phyloP scores from a whole-genome alignment of 1,140 invertebrate genomes.

The Cherax destructor region DNA sequence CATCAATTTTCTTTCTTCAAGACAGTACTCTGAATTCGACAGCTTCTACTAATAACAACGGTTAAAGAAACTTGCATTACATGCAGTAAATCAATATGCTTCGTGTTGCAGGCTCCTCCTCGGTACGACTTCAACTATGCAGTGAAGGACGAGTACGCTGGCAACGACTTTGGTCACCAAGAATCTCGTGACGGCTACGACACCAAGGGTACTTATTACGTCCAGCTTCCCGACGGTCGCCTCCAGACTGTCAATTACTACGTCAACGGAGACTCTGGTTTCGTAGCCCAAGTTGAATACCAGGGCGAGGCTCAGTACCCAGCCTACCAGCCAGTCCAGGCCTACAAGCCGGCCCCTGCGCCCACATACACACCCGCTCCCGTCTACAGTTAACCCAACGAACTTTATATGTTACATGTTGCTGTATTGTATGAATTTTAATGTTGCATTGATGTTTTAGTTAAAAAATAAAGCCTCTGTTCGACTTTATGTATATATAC shows the following conservation, averaged over 20 bases:
- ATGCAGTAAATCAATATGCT: neutral
- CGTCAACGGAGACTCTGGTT: conserved; percentile 6
- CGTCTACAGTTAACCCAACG: no score
- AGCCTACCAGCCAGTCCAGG: neutral
- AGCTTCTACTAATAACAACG: no score
- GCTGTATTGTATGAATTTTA: no score
- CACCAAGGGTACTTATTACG: no score
- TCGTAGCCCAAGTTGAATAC: conserved; percentile 6
- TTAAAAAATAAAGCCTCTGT: no score
- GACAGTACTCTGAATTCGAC: no score
- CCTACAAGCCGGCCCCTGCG: neutral
- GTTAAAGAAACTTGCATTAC: no score
- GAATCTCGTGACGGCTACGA: neutral
- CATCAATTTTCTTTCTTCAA: no score
- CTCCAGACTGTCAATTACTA: neutral
- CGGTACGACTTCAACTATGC: conserved; percentile 24
- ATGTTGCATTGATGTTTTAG: no score
- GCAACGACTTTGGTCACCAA: conserved; percentile 25
- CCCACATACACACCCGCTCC: no score
- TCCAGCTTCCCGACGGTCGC: conserved; percentile 23
- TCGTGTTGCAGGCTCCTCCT: conserved; percentile 1
- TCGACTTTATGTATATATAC: no score
- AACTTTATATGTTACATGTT: no score
- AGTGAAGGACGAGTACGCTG: conserved; percentile 16
- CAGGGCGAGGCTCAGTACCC: conserved; percentile 28